Evolutionary conservation across 2,888 invertebrate species (phyloP).

Genomic region (Dilophus febrilis): DNA sequence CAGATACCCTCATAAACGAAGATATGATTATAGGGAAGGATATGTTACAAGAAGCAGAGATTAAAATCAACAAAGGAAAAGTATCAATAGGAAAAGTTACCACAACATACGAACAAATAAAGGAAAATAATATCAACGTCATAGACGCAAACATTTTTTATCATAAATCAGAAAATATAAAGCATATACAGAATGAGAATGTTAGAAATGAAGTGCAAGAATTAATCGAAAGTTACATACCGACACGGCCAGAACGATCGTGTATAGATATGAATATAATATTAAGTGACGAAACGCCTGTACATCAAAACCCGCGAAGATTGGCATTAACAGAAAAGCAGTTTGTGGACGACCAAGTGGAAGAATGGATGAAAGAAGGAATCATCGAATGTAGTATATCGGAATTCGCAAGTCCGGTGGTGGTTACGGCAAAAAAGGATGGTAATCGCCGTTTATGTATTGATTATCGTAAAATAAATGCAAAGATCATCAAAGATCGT

Average conservation of each 20-base stretch:
- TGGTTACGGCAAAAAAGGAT: constrained; percentile 13
- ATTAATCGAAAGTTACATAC: constrained; percentile 14
- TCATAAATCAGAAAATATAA: constrained; percentile 5
- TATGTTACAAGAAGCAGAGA: not conserved
- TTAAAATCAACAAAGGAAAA: not conserved
- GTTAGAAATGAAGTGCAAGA: too few species aligned
- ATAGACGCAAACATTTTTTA: not conserved
- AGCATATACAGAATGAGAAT: too few species aligned
- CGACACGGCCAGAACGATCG: constrained; percentile 10
- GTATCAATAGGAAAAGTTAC: not conserved
- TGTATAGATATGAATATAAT: not conserved
- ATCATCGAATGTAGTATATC: constrained; percentile 18
- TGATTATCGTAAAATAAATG: constrained; percentile 23
- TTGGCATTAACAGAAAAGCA: constrained; percentile 14
- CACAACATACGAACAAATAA: not conserved
- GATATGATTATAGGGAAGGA: not conserved
- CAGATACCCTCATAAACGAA: not conserved
- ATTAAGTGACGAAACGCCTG: too few species aligned
- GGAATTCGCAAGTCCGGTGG: constrained; percentile 16
- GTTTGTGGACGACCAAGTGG: constrained; percentile 16
- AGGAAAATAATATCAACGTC: not conserved
- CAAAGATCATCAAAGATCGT: constrained; percentile 18
- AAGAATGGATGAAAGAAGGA: constrained; percentile 18
- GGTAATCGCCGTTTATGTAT: constrained; percentile 15
- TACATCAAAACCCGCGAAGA: constrained; percentile 12